phyloP scores from a whole-genome alignment of 2,797 vertebrate species.

The Channallabes apus region DNA sequence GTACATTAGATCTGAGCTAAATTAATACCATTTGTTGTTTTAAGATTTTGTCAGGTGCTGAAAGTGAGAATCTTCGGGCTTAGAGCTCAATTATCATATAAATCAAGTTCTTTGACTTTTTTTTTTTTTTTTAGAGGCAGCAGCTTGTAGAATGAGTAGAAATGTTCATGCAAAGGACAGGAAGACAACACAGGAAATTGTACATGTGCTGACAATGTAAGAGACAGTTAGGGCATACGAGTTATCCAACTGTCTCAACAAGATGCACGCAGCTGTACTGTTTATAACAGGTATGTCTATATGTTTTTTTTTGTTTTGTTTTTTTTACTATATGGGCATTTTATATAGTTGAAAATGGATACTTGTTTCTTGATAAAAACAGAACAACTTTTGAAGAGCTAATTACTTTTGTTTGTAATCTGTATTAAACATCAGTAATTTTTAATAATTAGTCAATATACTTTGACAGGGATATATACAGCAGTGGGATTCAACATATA shows the following conservation, averaged over 20 bases:
- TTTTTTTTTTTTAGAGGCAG: background rate
- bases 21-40: background rate
- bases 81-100: background rate
- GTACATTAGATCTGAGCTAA: too few relatives aligned
- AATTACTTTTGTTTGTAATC: background rate
- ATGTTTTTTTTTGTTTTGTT: too few relatives aligned
- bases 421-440: background rate
- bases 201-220: conserved; percentile 3
- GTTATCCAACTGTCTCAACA: conserved; percentile 8
- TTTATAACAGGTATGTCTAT: conserved; percentile 27
- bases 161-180: background rate
- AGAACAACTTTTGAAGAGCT: background rate
- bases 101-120: background rate
- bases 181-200: conserved; percentile 5
- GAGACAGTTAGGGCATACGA: background rate
- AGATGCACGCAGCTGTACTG: conserved; percentile 34
- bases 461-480: conserved; percentile 49
- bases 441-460: conserved; percentile 22
- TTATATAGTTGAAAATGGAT: background rate
- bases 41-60: background rate
- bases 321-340: background rate
- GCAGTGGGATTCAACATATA: conserved; percentile 57
- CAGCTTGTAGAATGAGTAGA: background rate
- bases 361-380: background rate
- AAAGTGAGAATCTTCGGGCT: background rate